Base-by-base conservation (phyloP, 1,140 invertebrate genomes). In the Caenorhabditis tropicalis region DNA sequence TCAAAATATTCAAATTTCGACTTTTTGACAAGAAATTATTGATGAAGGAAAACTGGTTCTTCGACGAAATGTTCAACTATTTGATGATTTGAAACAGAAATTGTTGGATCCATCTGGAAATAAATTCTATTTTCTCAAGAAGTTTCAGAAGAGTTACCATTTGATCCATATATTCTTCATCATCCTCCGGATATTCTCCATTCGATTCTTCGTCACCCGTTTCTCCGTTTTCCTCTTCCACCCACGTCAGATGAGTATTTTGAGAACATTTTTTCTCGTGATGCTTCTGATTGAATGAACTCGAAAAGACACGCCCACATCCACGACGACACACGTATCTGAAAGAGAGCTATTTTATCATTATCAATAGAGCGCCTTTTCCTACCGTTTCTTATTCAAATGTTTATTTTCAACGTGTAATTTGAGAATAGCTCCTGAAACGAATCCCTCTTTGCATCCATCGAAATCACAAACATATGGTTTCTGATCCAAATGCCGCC, bases 401-500 rank as follows among this genome's bases (percentile, higher is more conserved):
- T 86, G 85, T 65, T 84, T 86, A 21, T 74, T 84, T 7, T 48
- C 65, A 19, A 80, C 21, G 53, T 86, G 85, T 21, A 56, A 12
- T 27, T 86, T 86, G 15, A 74, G 53, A 24, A 86, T 46, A 4
- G 85, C 82, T 33, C 82, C 82, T 2, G 58, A 79, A 0, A 86
- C 82, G 31, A 86, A 86, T 21, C 43, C 1, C 24, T 79, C 85
- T 16, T 39, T 46, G n/a, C 85, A 86, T 21, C 82, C 85, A 29
- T 82, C 82, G 5, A 65, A 33, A 39, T 79, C 65, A 46, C 85
- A 86, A 12, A 12, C 33, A 36, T 79, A 96, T 4, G 95, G 95
- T 87, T 95, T 93, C 89, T 96, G 95, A 6, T 95, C 95, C 91
- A 96, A 94, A 89, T 96, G 95, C 58, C 95, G 96, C 21, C 88